A percentile compares a stretch with the other conserved stretches of the same genome.
These are phyloP conservation scores for Sminthurides aquaticus DNA, from an alignment of 2,888 invertebrate species.

Conservation along the genomic window DNA sequence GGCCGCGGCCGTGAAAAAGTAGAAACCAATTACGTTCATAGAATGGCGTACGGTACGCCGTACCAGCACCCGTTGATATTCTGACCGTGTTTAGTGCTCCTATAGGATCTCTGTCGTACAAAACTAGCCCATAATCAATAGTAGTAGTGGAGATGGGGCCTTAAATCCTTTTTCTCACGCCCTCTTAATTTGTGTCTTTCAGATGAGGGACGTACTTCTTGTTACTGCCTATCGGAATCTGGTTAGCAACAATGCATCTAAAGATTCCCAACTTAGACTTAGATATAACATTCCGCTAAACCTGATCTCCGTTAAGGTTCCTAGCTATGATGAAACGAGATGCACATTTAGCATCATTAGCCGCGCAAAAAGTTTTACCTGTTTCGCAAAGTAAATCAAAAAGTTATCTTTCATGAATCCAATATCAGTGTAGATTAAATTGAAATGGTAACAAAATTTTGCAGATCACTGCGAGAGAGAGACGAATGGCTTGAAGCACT, in stretches of 20 bases:
- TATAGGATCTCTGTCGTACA: too few species aligned
- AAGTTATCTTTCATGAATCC: constrained; percentile 27
- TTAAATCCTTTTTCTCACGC: too few species aligned
- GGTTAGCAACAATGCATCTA: constrained; percentile 44
- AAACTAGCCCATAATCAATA: too few species aligned
- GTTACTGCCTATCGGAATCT: constrained; percentile 48
- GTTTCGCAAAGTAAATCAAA: constrained; percentile 54
- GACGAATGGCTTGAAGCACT: constrained; percentile 52
- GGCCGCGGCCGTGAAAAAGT: too few species aligned
- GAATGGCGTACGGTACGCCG: too few species aligned
- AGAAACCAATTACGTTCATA: too few species aligned
- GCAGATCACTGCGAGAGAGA: too few species aligned
- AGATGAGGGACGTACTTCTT: constrained; percentile 50
- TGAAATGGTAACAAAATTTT: neutral
- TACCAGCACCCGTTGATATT: too few species aligned
- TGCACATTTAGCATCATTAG: constrained; percentile 55
- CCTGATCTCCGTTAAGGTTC: constrained; percentile 51
- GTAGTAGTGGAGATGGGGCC: too few species aligned
- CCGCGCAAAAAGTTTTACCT: constrained; percentile 52
- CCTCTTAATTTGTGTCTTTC: too few species aligned
- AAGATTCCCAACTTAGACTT: constrained; percentile 44
- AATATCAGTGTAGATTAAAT: neutral
- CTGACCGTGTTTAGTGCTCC: too few species aligned
- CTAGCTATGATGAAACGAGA: constrained; percentile 47
- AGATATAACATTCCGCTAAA: constrained; percentile 52